These are phyloP conservation scores for Aurelia sp. DNA, from an alignment of 30 jellyfish, hydroid and myxozoan genomes.

Conservation along the genomic window DNA sequence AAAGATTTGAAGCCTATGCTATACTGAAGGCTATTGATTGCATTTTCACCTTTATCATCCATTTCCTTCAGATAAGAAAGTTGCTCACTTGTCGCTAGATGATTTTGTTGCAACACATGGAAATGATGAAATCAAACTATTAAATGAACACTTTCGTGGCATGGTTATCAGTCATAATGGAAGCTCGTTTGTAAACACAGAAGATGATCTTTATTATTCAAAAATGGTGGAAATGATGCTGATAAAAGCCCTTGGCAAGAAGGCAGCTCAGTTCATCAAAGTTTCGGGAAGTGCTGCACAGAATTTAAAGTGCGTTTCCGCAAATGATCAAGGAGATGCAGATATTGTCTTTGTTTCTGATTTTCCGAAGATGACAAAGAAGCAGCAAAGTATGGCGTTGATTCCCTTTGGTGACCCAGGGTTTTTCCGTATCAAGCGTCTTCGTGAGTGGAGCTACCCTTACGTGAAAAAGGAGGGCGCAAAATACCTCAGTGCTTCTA, in stretches of 20 bases:
- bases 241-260: conserved; percentile 6
- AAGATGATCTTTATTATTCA: conserved; percentile 20
- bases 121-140: background rate
- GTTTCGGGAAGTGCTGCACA: conserved; percentile 67
- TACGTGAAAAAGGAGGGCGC: conserved; percentile 16
- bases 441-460: conserved; percentile 20
- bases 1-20: too few relatives aligned
- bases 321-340: conserved; percentile 49
- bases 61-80: too few relatives aligned
- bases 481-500: conserved; percentile 20
- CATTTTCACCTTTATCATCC: too few relatives aligned
- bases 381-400: conserved; percentile 5
- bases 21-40: too few relatives aligned
- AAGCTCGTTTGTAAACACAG: conserved; percentile 33
- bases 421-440: conserved; percentile 28
- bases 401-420: conserved; percentile 51
- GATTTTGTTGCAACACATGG: too few relatives aligned
- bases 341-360: conserved; percentile 34
- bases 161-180: conserved; percentile 33
- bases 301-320: conserved; percentile 50
- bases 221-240: conserved; percentile 2
- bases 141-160: conserved; percentile 11
- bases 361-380: conserved; percentile 36
- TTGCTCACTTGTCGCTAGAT: too few relatives aligned
- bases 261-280: background rate